Conservation (phyloP, 2,797 vertebrate genomes). For the Galago senegalensis region DNA sequence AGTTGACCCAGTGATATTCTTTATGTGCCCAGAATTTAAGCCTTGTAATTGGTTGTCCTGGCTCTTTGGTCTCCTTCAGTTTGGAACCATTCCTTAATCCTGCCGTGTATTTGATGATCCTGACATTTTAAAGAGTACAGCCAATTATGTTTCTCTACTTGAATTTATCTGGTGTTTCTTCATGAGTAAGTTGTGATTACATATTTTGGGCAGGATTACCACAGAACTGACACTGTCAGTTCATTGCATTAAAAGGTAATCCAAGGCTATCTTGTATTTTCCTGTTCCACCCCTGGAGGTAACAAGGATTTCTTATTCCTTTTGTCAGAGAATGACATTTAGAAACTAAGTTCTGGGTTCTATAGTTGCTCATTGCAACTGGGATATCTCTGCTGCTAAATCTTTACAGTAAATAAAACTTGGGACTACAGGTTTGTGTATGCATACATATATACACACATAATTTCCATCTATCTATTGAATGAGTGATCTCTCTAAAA, state of each 20-base stretch:
- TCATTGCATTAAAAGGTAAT: neutral
- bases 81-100: neutral
- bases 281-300: neutral
- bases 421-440: neutral
- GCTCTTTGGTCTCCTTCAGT: neutral
- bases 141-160: neutral
- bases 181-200: neutral
- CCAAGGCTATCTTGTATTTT: neutral
- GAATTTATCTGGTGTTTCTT: slow-evolving; percentile 7
- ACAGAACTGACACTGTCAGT: neutral
- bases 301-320: neutral
- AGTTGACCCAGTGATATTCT: neutral
- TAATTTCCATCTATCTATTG: neutral
- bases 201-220: neutral
- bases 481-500: neutral
- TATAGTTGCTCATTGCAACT: neutral
- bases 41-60: neutral
- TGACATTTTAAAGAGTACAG: neutral
- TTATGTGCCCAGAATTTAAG: neutral
- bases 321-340: neutral
- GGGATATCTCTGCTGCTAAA: neutral
- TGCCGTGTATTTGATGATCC: neutral
- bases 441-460: neutral
- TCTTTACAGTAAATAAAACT: neutral
- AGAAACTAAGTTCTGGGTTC: neutral